phyloP scores from a whole-genome alignment of 2,113 vertebrate species.

The Ranitomeya imitator region DNA sequence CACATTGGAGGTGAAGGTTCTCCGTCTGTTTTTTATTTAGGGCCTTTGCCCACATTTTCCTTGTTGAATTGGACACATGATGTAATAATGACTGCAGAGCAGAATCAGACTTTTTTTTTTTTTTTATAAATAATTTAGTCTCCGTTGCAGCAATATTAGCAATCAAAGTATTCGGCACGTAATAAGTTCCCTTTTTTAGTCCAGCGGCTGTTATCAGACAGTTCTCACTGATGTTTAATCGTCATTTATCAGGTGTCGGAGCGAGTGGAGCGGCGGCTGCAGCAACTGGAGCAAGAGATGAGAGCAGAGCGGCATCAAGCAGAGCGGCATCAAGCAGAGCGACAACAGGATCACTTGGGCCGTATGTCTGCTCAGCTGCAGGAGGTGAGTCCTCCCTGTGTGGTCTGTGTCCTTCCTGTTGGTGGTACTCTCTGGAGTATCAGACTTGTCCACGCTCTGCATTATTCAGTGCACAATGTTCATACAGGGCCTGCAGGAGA shows the following conservation, averaged over 20 bases:
- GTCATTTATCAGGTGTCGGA: constrained; percentile 75
- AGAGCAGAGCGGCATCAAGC: constrained; percentile 71
- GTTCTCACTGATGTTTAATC: too few species aligned
- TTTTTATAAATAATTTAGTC: background rate
- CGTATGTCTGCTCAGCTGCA: constrained; percentile 77
- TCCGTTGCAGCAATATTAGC: too few species aligned
- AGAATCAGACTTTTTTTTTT: background rate
- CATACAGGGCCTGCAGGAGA: too few species aligned
- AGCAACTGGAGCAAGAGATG: constrained; percentile 86
- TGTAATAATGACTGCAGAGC: too few species aligned
- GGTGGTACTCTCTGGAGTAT: background rate
- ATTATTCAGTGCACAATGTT: too few species aligned
- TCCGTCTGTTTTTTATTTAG: too few species aligned
- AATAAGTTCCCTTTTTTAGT: too few species aligned
- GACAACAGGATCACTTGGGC: constrained; percentile 74
- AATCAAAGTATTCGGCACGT: too few species aligned
- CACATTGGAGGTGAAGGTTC: background rate
- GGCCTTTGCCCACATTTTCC: too few species aligned
- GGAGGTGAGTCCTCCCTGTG: constrained; percentile 72
- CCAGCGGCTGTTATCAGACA: too few species aligned
- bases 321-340: constrained; percentile 74
- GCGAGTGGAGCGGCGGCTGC: constrained; percentile 84
- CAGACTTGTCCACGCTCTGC: too few species aligned
- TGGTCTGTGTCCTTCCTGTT: background rate
- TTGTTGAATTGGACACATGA: too few species aligned